Percentiles rank a stretch among this genome's conserved stretches.
Evolutionary conservation across 1,140 invertebrate genomes (phyloP).

Genomic region (Tribolium madens): DNA sequence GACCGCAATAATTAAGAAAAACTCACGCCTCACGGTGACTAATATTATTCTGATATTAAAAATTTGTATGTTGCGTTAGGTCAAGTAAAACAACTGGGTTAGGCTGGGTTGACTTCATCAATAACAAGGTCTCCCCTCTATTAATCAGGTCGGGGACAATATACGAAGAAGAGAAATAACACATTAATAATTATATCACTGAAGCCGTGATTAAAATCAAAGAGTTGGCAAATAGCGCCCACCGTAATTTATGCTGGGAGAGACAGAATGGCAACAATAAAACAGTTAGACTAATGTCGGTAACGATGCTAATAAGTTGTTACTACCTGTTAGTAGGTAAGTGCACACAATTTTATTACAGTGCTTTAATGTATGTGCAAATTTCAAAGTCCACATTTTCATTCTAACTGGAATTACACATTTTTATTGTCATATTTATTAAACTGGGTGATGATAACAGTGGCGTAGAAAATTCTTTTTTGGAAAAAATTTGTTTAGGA

Average conservation of each 20-base stretch:
- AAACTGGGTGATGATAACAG: neutral
- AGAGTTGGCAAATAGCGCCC: conserved; percentile 1
- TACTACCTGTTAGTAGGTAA: neutral
- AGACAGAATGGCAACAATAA: conserved; percentile 13
- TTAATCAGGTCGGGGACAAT: conserved; percentile 41
- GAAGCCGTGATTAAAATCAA: neutral
- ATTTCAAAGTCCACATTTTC: neutral
- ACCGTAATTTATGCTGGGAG: conserved; percentile 9
- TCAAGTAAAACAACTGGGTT: conserved; percentile 44
- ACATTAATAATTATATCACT: conserved; percentile 26
- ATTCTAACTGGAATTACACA: neutral
- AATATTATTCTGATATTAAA: neutral
- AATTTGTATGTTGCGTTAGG: conserved; percentile 33
- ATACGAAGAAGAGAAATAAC: conserved; percentile 30
- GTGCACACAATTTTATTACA: neutral
- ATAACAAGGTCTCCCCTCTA: conserved; percentile 37
- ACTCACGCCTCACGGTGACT: neutral
- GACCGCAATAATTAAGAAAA: too few relatives aligned
- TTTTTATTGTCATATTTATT: neutral
- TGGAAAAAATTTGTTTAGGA: too few relatives aligned
- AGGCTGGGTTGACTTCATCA: conserved; percentile 39
- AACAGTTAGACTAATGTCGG: conserved; percentile 1
- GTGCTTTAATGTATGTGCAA: neutral
- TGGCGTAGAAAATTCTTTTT: neutral
- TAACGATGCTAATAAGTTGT: conserved; percentile 13